Evolutionary conservation across 2,797 vertebrate genomes (phyloP), one percentile per base, ranked within the genome.

Genomic region (Pseudochirops corinnae): DNA sequence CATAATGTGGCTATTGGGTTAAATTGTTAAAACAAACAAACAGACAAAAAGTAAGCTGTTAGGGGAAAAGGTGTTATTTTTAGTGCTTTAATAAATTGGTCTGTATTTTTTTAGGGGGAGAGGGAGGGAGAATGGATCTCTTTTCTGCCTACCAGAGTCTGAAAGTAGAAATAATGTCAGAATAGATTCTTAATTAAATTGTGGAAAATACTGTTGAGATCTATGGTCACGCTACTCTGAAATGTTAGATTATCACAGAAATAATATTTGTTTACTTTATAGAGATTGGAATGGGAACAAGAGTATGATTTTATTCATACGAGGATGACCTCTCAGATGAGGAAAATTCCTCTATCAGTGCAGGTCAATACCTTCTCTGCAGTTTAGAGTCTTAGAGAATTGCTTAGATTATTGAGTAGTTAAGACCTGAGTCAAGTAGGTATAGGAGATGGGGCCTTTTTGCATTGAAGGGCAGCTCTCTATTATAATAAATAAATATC

Each of bases 21-120:
- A 33, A 87, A 9, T 50, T 56, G 39, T 18, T 57, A 24, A 56
- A 74, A 74, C 14, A 67, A 67, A n/a, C 4, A 14, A n/a, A 31
- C 57, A 6, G 24, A 57, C 4, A 33, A 62, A 62, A 57, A 58
- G 24, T 50, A 31, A 92, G 92, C 24, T 55, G 26, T 93, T 57
- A 90, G 31, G 56, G 94, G n/a, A 95, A 50, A 67, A 56, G 93
- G 0, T 87, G 29, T 93, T 92, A 13, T 33, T 93, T 96, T n/a
- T 26, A 82, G 52, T 74, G 16, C 55, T 90, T 10, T 55, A n/a
- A 50, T 55, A 33, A 57, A 7, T 52, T 21, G 55, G 1, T 55
- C 91, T 29, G 3, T 13, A 31, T 28, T 50, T 46, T 56, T 56
- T 91, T 39, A 0, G 33, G 16, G 1, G 3, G n/a, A 31, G 1